Percentiles rank a stretch among this genome's conserved stretches.
phyloP scores from a whole-genome alignment of 1,140 invertebrate genomes.

The Periplaneta americana region DNA sequence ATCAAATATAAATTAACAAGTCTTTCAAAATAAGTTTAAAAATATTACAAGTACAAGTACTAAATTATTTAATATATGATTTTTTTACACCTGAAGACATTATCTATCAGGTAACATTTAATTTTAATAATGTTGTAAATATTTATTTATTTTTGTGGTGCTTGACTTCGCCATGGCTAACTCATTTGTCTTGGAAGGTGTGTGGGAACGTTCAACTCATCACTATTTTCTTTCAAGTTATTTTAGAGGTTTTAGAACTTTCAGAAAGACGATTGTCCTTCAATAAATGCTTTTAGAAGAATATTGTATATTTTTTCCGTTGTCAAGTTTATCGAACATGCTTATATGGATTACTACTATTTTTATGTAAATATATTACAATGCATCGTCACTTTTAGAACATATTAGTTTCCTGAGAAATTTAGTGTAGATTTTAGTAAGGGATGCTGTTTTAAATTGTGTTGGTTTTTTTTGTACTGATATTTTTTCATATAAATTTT shows the following conservation, averaged over 20 bases:
- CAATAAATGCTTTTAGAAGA: not conserved
- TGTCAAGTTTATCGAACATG: not conserved
- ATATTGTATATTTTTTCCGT: not conserved
- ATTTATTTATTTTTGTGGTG: not conserved
- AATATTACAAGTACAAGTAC: too few species aligned
- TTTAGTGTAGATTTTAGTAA: not conserved
- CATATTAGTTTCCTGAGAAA: not conserved
- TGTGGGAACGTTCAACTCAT: constrained; percentile 23
- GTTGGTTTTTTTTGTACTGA: not conserved
- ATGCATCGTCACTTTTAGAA: not conserved
- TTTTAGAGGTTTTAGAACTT: not conserved
- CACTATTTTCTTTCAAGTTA: not conserved
- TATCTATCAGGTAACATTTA: too few species aligned
- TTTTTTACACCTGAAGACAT: too few species aligned
- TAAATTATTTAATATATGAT: too few species aligned
- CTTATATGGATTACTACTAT: not conserved
- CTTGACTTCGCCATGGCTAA: constrained; percentile 10
- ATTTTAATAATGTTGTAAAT: not conserved
- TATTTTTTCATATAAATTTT: not conserved
- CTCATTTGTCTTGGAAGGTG: not conserved
- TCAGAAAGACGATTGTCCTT: not conserved
- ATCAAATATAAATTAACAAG: too few species aligned
- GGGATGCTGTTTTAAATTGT: not conserved
- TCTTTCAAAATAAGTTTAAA: too few species aligned
- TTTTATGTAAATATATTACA: not conserved